Evolutionary conservation across 1,140 invertebrate species (phyloP).

Genomic region (Oreohelix idahoensis): DNA sequence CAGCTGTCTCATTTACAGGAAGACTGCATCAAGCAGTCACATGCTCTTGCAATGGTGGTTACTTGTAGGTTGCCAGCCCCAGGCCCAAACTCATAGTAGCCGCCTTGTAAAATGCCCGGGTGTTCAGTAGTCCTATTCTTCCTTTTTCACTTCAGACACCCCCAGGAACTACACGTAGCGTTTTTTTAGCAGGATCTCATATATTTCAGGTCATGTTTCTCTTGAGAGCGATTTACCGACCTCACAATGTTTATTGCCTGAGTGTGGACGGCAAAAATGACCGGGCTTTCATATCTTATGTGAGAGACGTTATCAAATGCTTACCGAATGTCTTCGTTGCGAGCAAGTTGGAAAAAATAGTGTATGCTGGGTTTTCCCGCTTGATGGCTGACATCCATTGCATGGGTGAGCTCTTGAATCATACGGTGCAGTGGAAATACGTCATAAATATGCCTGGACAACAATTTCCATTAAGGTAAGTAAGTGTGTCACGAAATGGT

Average conservation of each 20-base stretch:
- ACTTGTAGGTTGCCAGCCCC: too few species aligned
- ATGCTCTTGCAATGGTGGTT: too few species aligned
- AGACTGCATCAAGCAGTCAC: too few species aligned
- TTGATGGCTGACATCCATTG: slow-evolving; percentile 56
- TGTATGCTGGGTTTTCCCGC: slow-evolving; percentile 38
- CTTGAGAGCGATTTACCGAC: slow-evolving; percentile 63
- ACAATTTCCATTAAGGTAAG: slow-evolving; percentile 54
- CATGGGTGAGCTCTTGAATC: slow-evolving; percentile 49
- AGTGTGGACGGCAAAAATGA: slow-evolving; percentile 60
- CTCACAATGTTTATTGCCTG: slow-evolving; percentile 69
- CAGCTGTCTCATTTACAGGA: too few species aligned
- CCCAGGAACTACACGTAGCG: too few species aligned
- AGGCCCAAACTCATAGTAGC: too few species aligned
- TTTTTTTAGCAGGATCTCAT: too few species aligned
- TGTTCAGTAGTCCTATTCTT: too few species aligned
- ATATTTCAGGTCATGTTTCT: slow-evolving; percentile 49
- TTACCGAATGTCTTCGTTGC: slow-evolving; percentile 61
- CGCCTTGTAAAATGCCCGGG: too few species aligned
- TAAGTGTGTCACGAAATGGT: background rate
- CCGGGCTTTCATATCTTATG: slow-evolving; percentile 42
- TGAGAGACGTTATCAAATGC: slow-evolving; percentile 50
- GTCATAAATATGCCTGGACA: slow-evolving; percentile 57
- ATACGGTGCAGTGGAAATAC: slow-evolving; percentile 50
- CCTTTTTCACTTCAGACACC: too few species aligned
- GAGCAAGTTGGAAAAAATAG: slow-evolving; percentile 34